These are phyloP conservation scores for Globicephala melas DNA, from an alignment of 2,113 vertebrate genomes.

Conservation along the genomic window DNA sequence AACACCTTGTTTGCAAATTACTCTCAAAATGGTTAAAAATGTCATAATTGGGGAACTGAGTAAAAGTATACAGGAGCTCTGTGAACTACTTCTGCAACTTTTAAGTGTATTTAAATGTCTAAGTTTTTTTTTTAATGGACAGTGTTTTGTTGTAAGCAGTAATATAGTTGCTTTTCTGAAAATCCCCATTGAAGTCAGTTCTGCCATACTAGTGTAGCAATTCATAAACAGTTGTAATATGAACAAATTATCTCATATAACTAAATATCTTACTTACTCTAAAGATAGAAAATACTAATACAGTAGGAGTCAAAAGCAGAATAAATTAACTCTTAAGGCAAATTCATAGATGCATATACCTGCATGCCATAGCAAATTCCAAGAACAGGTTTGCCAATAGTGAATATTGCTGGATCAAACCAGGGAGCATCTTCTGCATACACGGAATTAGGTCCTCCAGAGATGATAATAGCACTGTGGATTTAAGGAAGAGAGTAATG, in stretches of 20 bases:
- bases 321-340: background rate
- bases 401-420: slow-evolving; percentile 99
- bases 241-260: slow-evolving; percentile 6
- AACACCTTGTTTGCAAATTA: background rate
- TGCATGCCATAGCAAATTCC: slow-evolving; percentile 99
- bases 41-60: background rate
- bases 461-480: slow-evolving; percentile 96
- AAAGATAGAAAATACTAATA: background rate
- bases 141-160: background rate
- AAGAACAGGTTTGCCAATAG: slow-evolving; percentile 96
- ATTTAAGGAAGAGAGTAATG: background rate
- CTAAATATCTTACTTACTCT: background rate
- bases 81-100: background rate
- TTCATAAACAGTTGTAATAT: background rate
- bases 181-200: background rate
- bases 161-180: background rate
- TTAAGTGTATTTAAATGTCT: background rate
- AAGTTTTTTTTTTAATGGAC: background rate
- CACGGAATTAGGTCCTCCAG: slow-evolving; percentile 97
- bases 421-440: slow-evolving; percentile 98
- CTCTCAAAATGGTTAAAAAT: background rate
- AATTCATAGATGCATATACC: slow-evolving; percentile 82
- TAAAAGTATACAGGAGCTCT: background rate
- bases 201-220: background rate
- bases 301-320: background rate